Evolutionary conservation across 2,888 invertebrate species (phyloP), one percentile per base, ranked within the genome.

Genomic region (Melinaea menophilus): DNA sequence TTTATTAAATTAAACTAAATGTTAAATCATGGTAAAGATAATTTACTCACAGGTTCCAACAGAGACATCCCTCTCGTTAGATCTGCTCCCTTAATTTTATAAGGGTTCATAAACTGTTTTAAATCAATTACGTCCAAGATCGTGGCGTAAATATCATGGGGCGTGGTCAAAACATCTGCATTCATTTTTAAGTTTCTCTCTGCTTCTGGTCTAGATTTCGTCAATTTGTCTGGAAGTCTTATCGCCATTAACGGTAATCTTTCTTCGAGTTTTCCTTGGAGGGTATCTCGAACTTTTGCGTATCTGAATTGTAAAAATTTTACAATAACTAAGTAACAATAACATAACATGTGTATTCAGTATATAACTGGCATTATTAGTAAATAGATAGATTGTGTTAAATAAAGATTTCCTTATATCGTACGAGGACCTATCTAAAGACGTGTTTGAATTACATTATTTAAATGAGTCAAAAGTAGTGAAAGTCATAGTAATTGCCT

Each of bases 201-300:
- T 12, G 93, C 93, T 12, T 85, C 77, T 0, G 94, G 93, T 72
- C 95, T 92, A 5, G 87, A 81, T 9, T 86, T 84, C 67, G 92
- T 91, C 69, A 98, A 94, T 79, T 92, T 92, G 0, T 92, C 85
- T 0, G 98, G 98, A 73, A 98, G 93, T 0, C 93, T 86, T 60
- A 98, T 93, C 0, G 95, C 94, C 81, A 98, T 96, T 73, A 97
- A 95, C 0, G 98, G 98, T 64, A 98, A 80, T 1, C 98, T 92
- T 79, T 98, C 98, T 76, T 98, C 98, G 63, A 96, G 93, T 81
- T 97, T 97, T 0, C 98, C 98, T 81, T 98, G 98, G 5, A 96
- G 90, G 0, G 97, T 98, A 73, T 95, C 93, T 0, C 98, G 92
- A 5, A 97, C 93, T 59, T 93, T 92, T 0, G 95, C 94, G 83